A percentile compares a stretch with the other conserved stretches of the same genome.
Evolutionary conservation across 2,888 invertebrate species (phyloP).

Genomic region (Parthenolecanium corni): DNA sequence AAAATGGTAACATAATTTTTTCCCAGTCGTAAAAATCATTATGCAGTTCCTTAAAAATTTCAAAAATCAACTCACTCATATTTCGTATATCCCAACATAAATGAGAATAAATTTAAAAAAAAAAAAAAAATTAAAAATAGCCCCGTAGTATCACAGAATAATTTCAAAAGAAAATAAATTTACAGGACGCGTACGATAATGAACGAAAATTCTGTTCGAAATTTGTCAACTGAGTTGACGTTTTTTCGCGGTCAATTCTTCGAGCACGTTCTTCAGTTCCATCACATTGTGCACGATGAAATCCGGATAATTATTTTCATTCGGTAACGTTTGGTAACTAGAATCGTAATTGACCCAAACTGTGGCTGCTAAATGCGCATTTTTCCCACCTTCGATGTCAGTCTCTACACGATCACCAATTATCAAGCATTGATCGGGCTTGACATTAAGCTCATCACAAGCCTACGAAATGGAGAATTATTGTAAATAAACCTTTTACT

Average conservation of each 20-base stretch:
- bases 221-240: slow-evolving; percentile 13
- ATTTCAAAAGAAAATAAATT: slow-evolving; percentile 3
- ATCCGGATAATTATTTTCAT: slow-evolving; percentile 19
- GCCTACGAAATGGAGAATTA: slow-evolving; percentile 48
- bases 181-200: neutral
- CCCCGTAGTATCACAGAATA: slow-evolving; percentile 11
- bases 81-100: too few species aligned
- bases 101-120: too few species aligned
- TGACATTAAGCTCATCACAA: slow-evolving; percentile 60
- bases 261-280: slow-evolving; percentile 14
- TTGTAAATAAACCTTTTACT: too few species aligned
- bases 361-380: slow-evolving; percentile 42
- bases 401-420: slow-evolving; percentile 80
- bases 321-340: slow-evolving; percentile 17
- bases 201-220: neutral
- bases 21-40: neutral
- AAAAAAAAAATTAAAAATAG: too few species aligned
- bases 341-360: slow-evolving; percentile 9
- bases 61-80: too few species aligned
- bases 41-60: too few species aligned
- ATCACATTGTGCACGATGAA: slow-evolving; percentile 10
- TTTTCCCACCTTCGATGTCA: slow-evolving; percentile 69
- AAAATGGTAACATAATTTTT: neutral
- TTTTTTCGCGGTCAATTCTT: slow-evolving; percentile 1
- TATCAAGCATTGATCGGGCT: slow-evolving; percentile 68